A percentile compares a stretch with the other conserved stretches of the same genome.
Conservation (phyloP, 2,797 vertebrate genomes). For the Holocentrus rufus region DNA sequence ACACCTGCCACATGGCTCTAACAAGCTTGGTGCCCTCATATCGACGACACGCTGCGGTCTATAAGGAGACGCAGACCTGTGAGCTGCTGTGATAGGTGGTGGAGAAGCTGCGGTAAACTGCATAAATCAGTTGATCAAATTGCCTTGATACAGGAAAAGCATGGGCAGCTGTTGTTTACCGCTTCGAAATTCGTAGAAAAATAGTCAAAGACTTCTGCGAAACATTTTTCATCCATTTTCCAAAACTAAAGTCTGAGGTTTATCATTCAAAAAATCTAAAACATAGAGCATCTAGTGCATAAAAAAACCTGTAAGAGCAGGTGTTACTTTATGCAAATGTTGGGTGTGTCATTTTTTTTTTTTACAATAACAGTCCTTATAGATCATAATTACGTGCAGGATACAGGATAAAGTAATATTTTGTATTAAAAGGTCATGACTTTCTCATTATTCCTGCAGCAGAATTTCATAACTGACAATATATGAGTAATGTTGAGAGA, state of each 20-base stretch:
- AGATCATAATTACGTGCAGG: not conserved
- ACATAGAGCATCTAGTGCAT: not conserved
- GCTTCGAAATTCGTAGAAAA: not conserved
- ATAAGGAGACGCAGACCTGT: conserved; percentile 42
- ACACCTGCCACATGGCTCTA: conserved; percentile 69
- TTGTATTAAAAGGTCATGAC: conserved; percentile 4
- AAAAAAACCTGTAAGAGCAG: not conserved
- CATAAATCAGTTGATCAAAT: conserved; percentile 13
- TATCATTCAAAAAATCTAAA: not conserved
- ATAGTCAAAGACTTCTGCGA: not conserved
- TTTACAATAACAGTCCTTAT: not conserved
- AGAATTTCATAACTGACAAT: not conserved
- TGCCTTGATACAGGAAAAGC: conserved; percentile 1
- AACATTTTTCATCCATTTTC: not conserved
- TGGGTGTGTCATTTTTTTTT: not conserved
- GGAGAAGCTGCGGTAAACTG: not conserved
- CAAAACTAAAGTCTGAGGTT: not conserved
- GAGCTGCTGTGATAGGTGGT: not conserved
- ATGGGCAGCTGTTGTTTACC: conserved; percentile 24
- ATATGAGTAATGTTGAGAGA: not conserved
- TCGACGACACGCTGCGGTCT: conserved; percentile 30
- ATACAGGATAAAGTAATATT: not conserved
- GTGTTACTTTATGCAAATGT: not conserved
- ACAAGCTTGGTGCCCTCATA: conserved; percentile 37
- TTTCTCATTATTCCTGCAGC: not conserved